Evolutionary conservation across 2,888 invertebrate genomes (phyloP), one percentile per base, ranked within the genome.

Genomic region (Bombyx huttoni): DNA sequence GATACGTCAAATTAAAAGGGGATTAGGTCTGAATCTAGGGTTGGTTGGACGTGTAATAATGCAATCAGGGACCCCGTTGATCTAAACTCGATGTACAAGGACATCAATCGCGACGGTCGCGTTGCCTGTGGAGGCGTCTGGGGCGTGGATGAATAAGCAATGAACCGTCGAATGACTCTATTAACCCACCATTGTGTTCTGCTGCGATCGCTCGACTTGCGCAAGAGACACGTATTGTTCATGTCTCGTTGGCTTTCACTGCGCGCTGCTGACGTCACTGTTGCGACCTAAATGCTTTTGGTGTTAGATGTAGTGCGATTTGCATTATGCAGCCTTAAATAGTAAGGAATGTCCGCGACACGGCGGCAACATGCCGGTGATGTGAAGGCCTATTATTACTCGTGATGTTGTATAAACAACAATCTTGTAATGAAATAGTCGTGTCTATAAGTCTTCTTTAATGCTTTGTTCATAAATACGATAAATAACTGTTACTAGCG

Each of bases 141-240:
- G 80, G 88, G 88, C 86, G 88, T 86, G 82, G 80, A 86, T 83
- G 86, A 86, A 88, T 88, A 85, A 78, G 84, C 84, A 87, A 87
- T 86, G 86, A 85, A 78, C 77, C 79, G 74, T 75, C 81, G 82
- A 87, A 88, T 85, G 85, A 76, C 88, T 88, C 81, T 88, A 88
- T 88, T 88, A 87, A 76, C 75, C 73, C 71, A 64, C 84, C 76
- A 86, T 87, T 86, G 86, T 86, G 86, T 86, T 86, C 80, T 73
- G 65, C 65, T 62, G 70, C 67, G 78, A 78, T 81, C 75, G 72
- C 61, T 77, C 65, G 67, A 64, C 70, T 86, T 88, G 86, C 86
- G 84, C 85, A 88, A 88, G 81, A 78, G 78, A 78, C 79, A 75
- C 70, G 78, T 79, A 84, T 87, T 86, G 86, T 86, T 83, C 80